Base-by-base conservation (phyloP, 2,888 invertebrate genomes). In the Nomada ferruginata region DNA sequence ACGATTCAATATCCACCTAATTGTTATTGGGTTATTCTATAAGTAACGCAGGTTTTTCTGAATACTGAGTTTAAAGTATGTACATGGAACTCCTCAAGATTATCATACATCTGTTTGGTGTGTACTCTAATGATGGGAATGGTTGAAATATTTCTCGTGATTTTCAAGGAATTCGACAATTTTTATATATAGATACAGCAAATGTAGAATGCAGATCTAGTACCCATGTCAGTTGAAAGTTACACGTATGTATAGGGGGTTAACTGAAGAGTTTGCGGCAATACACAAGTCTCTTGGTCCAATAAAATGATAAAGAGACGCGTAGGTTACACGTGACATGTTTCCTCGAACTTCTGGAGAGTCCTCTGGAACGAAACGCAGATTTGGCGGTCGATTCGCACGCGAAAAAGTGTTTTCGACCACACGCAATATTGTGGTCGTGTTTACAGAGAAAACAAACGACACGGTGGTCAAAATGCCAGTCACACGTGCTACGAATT, bases 361-460 rank as follows among this genome's bases (percentile, higher is more conserved):
- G 65, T 78, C 69, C 78, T 71, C 55, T 26, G 71, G 53, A n/a
- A n/a, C 47, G 23, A 53, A 69, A 23, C 52, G 55, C 29, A 15
- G 60, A 53, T 74, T 71, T 61, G 55, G 20, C 59, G 47, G 68
- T 23, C 20, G 69, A 78, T 85, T 80, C 50, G 78, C 80, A 74
- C 60, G 72, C 63, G 65, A 71, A 74, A 81, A 80, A 84, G 66
- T 82, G 78, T 76, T 84, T 84, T 82, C 76, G 88, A 66, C 88
- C 88, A 84, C 88, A 86, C 86, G 86, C 84, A 64, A 77, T 82
- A 85, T 72, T 57, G 63, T 53, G 60, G 26, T 65, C 77, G 44
- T 88, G 85, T 88, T 88, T 88, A 61, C 80, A 82, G 42, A 86
- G 59, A 66, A 84, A 88, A 88, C 87, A 87, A 42, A 76, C 76